Evolutionary conservation across 2,797 vertebrate species (phyloP), one percentile per base, ranked within the genome.

Genomic region (Pteronotus mesoamericanus): DNA sequence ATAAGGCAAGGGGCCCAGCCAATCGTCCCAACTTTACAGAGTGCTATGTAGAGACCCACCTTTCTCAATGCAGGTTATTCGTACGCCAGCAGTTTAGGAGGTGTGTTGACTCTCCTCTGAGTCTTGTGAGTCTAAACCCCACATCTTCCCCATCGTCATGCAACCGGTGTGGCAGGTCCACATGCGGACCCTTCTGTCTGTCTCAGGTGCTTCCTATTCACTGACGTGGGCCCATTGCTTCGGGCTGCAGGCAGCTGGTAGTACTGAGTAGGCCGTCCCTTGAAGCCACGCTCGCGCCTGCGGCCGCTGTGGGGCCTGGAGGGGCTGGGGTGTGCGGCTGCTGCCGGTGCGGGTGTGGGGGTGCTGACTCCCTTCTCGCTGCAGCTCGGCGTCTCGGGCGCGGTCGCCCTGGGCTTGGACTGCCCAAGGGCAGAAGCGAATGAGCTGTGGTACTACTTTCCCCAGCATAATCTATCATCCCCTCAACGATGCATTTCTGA

Each of bases 381-480:
- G 61, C 57, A 66, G 74, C 87, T 97, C 71, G 89, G 92, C 64
- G 74, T 95, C 83, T 91, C 89, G 11, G 34, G 89, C 98, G 95
- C 90, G 95, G 90, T 96, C 97, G 95, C 97, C 97, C 42, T 95
- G 88, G 92, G 80, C 94, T 95, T 42, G 91, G 91, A 96, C 97
- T 97, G 89, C 97, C 94, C 94, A 79, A 92, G 97, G 97, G 94
- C 98, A 98, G 97, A 98, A 98, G 98, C 94, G 97, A 98, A 98
- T 96, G 97, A 97, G 94, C 98, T 98, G 98, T 98, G 99, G 99
- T 99, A 99, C 98, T 98, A 98, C 98, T 97, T 98, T 98, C 97
- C 97, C 96, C 77, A 93, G 96, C 98, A 98, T 98, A 98, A 99
- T 99, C 99, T 98, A 98, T 99, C 99, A 99, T 99, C 98, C 98